Evolutionary conservation across 1,140 invertebrate genomes (phyloP).

Genomic region (Ephestia elutella): DNA sequence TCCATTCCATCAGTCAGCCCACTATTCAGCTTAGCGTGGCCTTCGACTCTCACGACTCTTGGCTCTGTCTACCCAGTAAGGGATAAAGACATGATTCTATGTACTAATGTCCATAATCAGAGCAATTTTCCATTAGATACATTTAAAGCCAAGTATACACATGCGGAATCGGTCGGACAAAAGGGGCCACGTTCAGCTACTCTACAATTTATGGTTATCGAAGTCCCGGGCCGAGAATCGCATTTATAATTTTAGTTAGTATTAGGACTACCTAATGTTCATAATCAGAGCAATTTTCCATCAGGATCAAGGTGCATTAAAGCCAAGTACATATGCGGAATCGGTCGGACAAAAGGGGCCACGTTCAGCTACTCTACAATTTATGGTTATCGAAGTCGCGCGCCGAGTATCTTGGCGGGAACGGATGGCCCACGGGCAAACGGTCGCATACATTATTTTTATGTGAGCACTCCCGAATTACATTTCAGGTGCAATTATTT

Average conservation of each 20-base stretch:
- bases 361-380: background rate
- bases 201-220: conserved; percentile 3
- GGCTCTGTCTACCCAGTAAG: too few relatives aligned
- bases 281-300: background rate
- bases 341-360: background rate
- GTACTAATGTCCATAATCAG: background rate
- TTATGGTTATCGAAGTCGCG: conserved; percentile 4
- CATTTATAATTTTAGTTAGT: too few relatives aligned
- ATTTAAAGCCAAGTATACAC: background rate
- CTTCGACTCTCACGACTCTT: too few relatives aligned
- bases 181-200: background rate
- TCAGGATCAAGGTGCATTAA: background rate
- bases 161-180: background rate
- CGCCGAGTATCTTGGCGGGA: background rate
- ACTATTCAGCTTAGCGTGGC: too few relatives aligned
- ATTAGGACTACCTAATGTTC: background rate
- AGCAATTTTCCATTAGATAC: background rate
- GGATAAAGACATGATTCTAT: too few relatives aligned
- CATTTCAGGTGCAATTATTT: conserved; percentile 3
- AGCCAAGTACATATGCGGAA: background rate
- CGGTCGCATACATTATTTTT: conserved; percentile 4
- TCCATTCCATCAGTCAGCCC: too few relatives aligned
- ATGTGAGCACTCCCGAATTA: conserved; percentile 3
- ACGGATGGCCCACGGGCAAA: background rate
- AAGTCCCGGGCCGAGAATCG: background rate